phyloP scores from a whole-genome alignment of 53 echinoderm and acorn worm species.

The Paelopatides confundens region DNA sequence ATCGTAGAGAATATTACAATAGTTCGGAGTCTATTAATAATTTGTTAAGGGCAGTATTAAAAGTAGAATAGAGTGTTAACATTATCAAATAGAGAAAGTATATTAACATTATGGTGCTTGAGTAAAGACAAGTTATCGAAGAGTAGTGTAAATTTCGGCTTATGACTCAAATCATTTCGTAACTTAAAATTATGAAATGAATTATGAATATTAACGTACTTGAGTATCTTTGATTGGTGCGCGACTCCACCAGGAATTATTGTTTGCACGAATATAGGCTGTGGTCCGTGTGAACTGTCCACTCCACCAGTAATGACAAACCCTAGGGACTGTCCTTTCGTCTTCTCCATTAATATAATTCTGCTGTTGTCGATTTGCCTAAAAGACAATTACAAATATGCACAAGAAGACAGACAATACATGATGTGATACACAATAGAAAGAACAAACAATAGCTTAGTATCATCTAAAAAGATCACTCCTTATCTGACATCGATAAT shows the following conservation, averaged over 20 bases:
- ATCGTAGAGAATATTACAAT: no score
- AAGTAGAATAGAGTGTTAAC: no score
- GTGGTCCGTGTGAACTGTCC: slow-evolving; percentile 24
- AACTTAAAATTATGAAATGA: not conserved
- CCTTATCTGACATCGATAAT: no score
- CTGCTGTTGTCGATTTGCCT: slow-evolving; percentile 41
- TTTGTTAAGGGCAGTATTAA: no score
- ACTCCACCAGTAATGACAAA: slow-evolving; percentile 4
- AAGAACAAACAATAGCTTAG: no score
- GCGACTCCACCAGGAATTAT: not conserved
- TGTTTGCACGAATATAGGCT: slow-evolving; percentile 31
- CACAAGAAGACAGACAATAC: not conserved
- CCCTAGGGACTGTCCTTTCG: not conserved
- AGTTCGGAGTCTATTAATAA: no score
- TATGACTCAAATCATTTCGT: no score
- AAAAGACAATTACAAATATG: not conserved
- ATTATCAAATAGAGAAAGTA: no score
- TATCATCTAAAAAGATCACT: no score
- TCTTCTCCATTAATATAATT: not conserved
- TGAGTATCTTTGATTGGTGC: not conserved
- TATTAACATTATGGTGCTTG: no score
- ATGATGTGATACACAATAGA: not conserved
- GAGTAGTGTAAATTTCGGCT: no score
- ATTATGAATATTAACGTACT: not conserved
- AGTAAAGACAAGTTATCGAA: no score